Conservation (phyloP, 2,113 vertebrate genomes). For the Desmodus rotundus region DNA sequence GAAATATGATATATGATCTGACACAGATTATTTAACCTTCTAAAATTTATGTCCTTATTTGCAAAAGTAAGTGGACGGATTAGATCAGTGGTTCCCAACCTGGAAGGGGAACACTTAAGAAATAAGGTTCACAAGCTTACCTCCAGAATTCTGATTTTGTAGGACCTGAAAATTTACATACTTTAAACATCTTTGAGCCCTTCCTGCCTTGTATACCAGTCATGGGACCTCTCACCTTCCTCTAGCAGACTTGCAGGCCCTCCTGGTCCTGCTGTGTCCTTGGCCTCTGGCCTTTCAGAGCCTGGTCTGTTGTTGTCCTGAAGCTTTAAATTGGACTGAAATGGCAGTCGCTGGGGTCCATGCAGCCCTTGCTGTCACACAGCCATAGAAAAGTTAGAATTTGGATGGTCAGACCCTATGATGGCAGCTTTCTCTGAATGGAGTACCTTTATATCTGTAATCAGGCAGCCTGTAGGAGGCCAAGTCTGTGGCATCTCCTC, state of each 20-base stretch:
- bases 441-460: not conserved
- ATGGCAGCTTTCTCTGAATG: not conserved
- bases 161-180: not conserved
- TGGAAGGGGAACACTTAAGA: not conserved
- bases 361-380: not conserved
- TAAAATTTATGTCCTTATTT: not conserved
- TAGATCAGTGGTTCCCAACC: not conserved
- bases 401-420: fast-evolving
- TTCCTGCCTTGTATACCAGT: not conserved
- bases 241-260: not conserved
- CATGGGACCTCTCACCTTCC: not conserved
- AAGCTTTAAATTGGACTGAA: not conserved
- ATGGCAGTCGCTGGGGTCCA: not conserved
- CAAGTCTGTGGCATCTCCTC: not conserved
- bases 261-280: not conserved
- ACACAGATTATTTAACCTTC: not conserved
- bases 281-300: not conserved
- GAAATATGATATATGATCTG: not conserved
- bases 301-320: not conserved
- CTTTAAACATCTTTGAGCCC: not conserved
- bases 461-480: not conserved
- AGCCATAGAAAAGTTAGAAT: not conserved
- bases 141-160: not conserved
- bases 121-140: not conserved
- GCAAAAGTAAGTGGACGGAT: not conserved